Conservation (phyloP, 92 coral and sea anemone species). For the Porites lobata region DNA sequence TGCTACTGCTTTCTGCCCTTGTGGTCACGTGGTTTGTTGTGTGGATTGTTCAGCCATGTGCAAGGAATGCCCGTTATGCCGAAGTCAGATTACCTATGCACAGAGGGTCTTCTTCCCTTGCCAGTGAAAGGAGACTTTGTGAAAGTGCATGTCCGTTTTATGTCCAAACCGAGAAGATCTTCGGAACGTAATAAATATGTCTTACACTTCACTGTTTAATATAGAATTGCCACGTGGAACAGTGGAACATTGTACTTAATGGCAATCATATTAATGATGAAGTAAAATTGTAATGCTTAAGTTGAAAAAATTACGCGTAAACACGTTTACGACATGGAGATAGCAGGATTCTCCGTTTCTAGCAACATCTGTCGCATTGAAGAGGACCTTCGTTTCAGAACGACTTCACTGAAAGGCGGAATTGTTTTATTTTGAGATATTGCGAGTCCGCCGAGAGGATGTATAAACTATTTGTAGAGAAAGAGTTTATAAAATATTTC, state of each 20-base stretch:
- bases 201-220: no score
- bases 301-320: background rate
- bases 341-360: no score
- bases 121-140: constrained; percentile 54
- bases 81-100: constrained; percentile 97
- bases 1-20: constrained; percentile 98
- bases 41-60: constrained; percentile 98
- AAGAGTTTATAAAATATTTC: background rate
- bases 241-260: background rate
- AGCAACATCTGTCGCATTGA: no score
- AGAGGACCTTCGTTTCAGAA: background rate
- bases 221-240: background rate
- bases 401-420: background rate
- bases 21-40: constrained; percentile 99
- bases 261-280: background rate
- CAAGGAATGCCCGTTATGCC: constrained; percentile 95
- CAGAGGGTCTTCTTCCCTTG: constrained; percentile 98
- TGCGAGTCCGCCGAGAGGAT: no score
- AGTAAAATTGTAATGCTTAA: background rate
- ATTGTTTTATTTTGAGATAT: constrained; percentile 2
- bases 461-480: background rate
- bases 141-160: background rate
- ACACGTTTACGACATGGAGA: background rate
- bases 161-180: background rate
- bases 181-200: background rate